Evolutionary conservation across 1,140 invertebrate genomes (phyloP), one percentile per base, ranked within the genome.

Genomic region (Brachionus koreanus): DNA sequence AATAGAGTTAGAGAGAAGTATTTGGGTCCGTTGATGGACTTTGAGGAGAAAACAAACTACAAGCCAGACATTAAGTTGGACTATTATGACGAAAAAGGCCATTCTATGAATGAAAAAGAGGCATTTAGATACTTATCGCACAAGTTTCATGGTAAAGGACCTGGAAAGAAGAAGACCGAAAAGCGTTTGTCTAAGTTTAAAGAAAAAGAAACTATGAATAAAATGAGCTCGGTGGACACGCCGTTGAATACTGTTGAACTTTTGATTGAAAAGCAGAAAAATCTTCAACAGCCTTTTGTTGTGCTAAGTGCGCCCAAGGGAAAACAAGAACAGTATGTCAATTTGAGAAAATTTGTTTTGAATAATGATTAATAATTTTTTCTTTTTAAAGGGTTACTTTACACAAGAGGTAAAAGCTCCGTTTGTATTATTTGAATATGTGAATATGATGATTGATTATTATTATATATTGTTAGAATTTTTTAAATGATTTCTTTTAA

Each of bases 61-160:
- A 94, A 94, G 86, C 97, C 97, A 0, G 95, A 95, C 87, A 93
- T 98, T 7, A 97, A 98, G 88, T 89, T 99, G 83, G 96, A 98
- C 86, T 99, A 99, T 86, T 96, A 97, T 82, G 97, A 99, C 89
- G 96, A 98, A 86, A 93, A 94, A 87, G 97, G 97, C 2, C 91
- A 93, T 74, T 91, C 94, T 77, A 90, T 99, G 75, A 94, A 92
- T 85, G 92, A 93, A 33, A 99, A 99, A 88, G 97, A 99, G 91
- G 98, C 98, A 16, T 99, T 99, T 88, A 85, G 92, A 77, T 89
- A 89, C 61, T 84, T 97, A 13, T 96, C 94, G 16, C 96, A 98
- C 87, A 97, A 98, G 89, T 99, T 99, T 88, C 98, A 99, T 90
- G 98, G 98, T 23, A 99, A 99, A 90, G 96, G 96, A 16, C 95